Base-by-base conservation (phyloP, 1,140 invertebrate species). In the Drosophila elegans region DNA sequence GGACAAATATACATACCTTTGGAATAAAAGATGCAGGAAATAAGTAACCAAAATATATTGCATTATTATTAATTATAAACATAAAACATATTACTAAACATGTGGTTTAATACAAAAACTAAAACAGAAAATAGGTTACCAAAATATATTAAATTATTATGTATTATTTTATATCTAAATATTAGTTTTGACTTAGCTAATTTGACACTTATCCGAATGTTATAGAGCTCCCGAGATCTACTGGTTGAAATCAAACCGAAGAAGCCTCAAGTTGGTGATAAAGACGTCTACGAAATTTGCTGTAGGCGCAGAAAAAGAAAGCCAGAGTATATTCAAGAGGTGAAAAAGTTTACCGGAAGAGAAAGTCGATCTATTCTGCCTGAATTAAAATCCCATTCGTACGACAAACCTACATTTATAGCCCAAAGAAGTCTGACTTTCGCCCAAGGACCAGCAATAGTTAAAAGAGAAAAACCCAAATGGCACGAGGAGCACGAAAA, bases 221-320 rank as follows among this genome's bases (percentile, higher is more conserved):
- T n/a, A 3, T 27, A 36, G 62, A 45, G 12, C 7, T 2, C 4
- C 3, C 13, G 13, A 6, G 4, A 34, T 6, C 16, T 7, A 45
- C 27, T 3, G 6, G 1, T 21, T 63, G 1, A 3, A 4, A 25
- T 53, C 0, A 29, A 9, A 9, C 7, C 4, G 13, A 36, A 1
- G 2, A 6, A 2, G 21, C 11, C 3, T 4, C 9, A 34, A 34
- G n/a, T 9, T 0, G 4, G 3, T 7, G 69, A 73, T 21, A 42
- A 39, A 16, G 6, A 21, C 3, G 36, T 25, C 2, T 73, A 73
- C 16, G 29, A 41, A n/a, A 27, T 41, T 10, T 67, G 64, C 7
- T 67, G 64, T 27, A 27, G 11, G 3, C 21, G 3, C 5, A 62
- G 16, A 25, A 45, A 39, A 16, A 29, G 2, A 27, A 29, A 52